These are phyloP conservation scores for Hirundichthys speculiger DNA, from an alignment of 2,113 vertebrate species.

Conservation along the genomic window DNA sequence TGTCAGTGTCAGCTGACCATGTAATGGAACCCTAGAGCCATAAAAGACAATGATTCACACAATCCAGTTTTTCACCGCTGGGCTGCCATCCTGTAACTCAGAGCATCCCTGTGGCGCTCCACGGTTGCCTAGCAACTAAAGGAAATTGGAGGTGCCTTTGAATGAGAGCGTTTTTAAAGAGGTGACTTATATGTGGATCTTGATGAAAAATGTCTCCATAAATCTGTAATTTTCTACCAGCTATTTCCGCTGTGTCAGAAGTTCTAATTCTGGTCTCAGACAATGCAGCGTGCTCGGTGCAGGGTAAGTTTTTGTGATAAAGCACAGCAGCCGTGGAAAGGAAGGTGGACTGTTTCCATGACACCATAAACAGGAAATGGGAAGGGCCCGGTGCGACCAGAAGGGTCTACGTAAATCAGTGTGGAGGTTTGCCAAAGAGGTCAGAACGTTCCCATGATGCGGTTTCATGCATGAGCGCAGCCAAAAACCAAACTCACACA, in stretches of 20 bases:
- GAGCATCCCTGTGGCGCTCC: slow-evolving; percentile 55
- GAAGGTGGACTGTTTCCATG: slow-evolving; percentile 65
- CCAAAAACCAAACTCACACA: not conserved
- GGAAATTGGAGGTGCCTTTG: slow-evolving; percentile 72
- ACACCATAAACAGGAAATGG: slow-evolving; percentile 72
- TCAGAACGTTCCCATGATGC: slow-evolving; percentile 69
- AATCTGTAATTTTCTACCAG: slow-evolving; percentile 35
- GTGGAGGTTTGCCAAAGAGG: slow-evolving; percentile 47
- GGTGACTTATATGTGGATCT: slow-evolving; percentile 56
- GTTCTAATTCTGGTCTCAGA: slow-evolving; percentile 40
- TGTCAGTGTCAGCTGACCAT: slow-evolving; percentile 57
- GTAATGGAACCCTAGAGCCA: slow-evolving; percentile 62
- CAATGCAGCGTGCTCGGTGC: slow-evolving; percentile 7
- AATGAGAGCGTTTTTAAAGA: slow-evolving; percentile 68
- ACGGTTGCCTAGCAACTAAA: slow-evolving; percentile 80
- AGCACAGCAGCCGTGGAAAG: slow-evolving; percentile 40
- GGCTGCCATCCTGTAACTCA: slow-evolving; percentile 62
- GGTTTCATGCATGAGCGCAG: slow-evolving; percentile 10
- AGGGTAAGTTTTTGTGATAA: slow-evolving; percentile 46
- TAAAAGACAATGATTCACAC: slow-evolving; percentile 66
- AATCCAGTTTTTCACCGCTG: slow-evolving; percentile 48
- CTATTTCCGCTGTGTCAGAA: slow-evolving; percentile 23
- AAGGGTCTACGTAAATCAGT: slow-evolving; percentile 26
- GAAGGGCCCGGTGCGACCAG: slow-evolving; percentile 47
- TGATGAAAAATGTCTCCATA: slow-evolving; percentile 59